Base-by-base conservation (phyloP, 2,113 vertebrate species). In the Scomber japonicus region DNA sequence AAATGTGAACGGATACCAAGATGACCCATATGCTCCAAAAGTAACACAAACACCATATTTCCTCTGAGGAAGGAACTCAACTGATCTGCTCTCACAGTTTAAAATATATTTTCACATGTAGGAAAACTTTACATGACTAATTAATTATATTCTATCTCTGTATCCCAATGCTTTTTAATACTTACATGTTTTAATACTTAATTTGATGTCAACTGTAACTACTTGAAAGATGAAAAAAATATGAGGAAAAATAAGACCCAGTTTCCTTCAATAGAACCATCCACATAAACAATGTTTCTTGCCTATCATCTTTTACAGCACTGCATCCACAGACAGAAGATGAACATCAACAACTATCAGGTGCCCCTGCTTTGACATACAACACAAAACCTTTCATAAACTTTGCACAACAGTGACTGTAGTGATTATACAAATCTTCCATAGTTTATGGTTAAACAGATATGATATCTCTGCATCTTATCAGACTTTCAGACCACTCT, bases 391-490 rank as follows among this genome's bases (percentile, higher is more conserved):
- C 35, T 13, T 44, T 45, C 5, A 48, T 54, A 71, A 24, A 46
- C 78, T 27, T 53, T 62, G n/a, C 31, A 79, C 66, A 68, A 59
- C 3, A 8, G 11, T 16, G 0, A 30, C 13, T 44, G 24, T 27
- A 27, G 24, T 27, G 24, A 27, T 27, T 27, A 2, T 27, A 27
- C 24, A 27, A 27, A 27, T 27, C 24, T 27, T 27, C 24, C 24
- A 27, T 27, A 27, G 24, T 27, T 27, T 27, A 27, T 27, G 24
- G 24, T 27, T 27, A 27, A 27, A 27, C 24, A 27, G 24, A 27
- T 27, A 27, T 27, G n/a, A 21, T 67, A 48, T 75, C 31, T 71
- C 51, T 71, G 35, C 30, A 65, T 62, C 66, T 72, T 69, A 80
- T 88, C 57, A 55, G 53, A 35, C 44, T 21, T 35, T 45, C 31